Conservation (phyloP, 2,888 invertebrate genomes). For the Ptychoptera contaminata region DNA sequence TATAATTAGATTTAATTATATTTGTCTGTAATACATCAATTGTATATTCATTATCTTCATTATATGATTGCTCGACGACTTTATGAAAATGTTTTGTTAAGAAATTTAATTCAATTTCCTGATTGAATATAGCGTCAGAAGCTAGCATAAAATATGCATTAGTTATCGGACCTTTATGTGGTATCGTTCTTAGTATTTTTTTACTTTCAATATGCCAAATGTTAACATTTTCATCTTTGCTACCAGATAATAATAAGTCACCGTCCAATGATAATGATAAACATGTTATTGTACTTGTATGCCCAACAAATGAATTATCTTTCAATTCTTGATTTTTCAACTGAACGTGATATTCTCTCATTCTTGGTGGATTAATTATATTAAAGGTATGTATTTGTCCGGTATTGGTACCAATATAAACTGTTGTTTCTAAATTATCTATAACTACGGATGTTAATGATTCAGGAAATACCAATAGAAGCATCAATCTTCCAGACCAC, state of each 20-base stretch:
- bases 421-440: slow-evolving; percentile 50
- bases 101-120: slow-evolving; percentile 39
- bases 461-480: slow-evolving; percentile 58
- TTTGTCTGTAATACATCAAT: too few relatives aligned
- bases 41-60: slow-evolving; percentile 9
- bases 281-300: slow-evolving; percentile 51
- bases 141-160: slow-evolving; percentile 51
- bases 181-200: slow-evolving; percentile 52
- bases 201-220: slow-evolving; percentile 69
- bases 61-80: slow-evolving; percentile 12
- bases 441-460: slow-evolving; percentile 51
- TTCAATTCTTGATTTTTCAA: slow-evolving; percentile 36
- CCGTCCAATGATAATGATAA: slow-evolving; percentile 59
- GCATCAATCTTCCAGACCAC: slow-evolving; percentile 46
- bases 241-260: slow-evolving; percentile 56
- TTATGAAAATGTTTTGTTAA: slow-evolving; percentile 37
- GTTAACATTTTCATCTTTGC: slow-evolving; percentile 54
- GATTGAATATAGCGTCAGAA: slow-evolving; percentile 40
- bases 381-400: slow-evolving; percentile 56
- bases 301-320: slow-evolving; percentile 42
- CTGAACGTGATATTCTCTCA: slow-evolving; percentile 39
- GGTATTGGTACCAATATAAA: slow-evolving; percentile 57
- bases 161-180: slow-evolving; percentile 58
- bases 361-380: slow-evolving; percentile 50
- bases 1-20: slow-evolving; percentile 4